Evolutionary conservation across 2,113 vertebrate genomes (phyloP), one percentile per base, ranked within the genome.

Genomic region (Nothobranchius furzeri): DNA sequence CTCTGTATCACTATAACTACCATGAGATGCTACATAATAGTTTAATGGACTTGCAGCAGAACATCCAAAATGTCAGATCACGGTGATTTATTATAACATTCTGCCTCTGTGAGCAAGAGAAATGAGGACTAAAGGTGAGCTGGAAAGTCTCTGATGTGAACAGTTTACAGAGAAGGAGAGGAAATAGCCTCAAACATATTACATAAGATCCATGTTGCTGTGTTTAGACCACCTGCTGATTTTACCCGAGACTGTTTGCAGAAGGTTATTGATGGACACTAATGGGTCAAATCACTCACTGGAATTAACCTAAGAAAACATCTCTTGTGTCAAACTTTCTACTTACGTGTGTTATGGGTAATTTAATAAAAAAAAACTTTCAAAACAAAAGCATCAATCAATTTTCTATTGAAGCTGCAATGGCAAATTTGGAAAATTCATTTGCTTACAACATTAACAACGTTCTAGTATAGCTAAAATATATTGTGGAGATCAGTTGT

Each of bases 91-190:
- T 64, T 30, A 64, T 52, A 55, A 54, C 77, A 76, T 73, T 69
- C 46, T 25, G 60, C 20, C 20, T 71, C n/a, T 60, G 42, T 36
- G 49, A 24, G 20, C 49, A 70, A 66, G 66, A 73, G 68, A 61
- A 63, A 57, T 69, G 69, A 80, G 17, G 51, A 73, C 52, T 68
- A 76, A 64, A 61, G 51, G 67, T 49, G 68, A 73, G 62, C 66
- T 78, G 66, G 64, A 47, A 67, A 55, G 70, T 68, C 60, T 82
- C 70, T 77, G 73, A 69, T 73, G 53, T 75, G 57, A 69, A 76
- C 68, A 65, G 52, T 60, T 72, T 71, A 60, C 58, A 63, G 47
- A 48, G 20, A 25, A 60, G 51, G 35, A 52, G 20, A 46, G 47
- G 37, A 40, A 40, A 9, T 40, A 8, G 37, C 9, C 37, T 40